These are phyloP conservation scores for Girardia tigrina DNA, from an alignment of 2,888 invertebrate species.

Conservation along the genomic window DNA sequence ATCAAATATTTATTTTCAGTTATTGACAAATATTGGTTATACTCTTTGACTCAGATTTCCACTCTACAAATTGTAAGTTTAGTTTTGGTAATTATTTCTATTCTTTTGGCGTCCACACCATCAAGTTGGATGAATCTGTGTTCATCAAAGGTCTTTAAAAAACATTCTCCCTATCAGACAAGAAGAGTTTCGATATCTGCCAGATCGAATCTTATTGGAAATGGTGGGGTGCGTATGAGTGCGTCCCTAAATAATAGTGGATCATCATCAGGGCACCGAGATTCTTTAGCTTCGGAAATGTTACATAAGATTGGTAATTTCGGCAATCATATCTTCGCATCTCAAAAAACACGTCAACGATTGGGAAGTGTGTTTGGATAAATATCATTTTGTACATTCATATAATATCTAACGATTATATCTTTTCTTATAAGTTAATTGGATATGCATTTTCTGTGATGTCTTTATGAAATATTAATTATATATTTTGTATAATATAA, in stretches of 20 bases:
- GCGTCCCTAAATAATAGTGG: background rate
- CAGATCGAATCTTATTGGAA: background rate
- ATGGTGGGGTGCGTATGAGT: background rate
- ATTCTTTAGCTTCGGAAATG: background rate
- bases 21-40: background rate
- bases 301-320: background rate
- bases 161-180: background rate
- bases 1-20: background rate
- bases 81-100: background rate
- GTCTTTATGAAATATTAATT: too few relatives aligned
- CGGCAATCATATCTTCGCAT: background rate
- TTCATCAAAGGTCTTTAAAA: background rate
- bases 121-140: slow-evolving; percentile 10
- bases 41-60: background rate
- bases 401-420: too few relatives aligned
- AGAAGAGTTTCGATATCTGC: background rate
- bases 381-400: too few relatives aligned
- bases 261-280: background rate
- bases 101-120: background rate
- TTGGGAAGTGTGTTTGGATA: background rate
- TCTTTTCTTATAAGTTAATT: too few relatives aligned
- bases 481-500: too few relatives aligned
- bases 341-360: slow-evolving; percentile 2
- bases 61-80: background rate
- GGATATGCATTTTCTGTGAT: too few relatives aligned